phyloP scores from a whole-genome alignment of 2,113 vertebrate species.

The Calyptommatus sinebrachiatus region DNA sequence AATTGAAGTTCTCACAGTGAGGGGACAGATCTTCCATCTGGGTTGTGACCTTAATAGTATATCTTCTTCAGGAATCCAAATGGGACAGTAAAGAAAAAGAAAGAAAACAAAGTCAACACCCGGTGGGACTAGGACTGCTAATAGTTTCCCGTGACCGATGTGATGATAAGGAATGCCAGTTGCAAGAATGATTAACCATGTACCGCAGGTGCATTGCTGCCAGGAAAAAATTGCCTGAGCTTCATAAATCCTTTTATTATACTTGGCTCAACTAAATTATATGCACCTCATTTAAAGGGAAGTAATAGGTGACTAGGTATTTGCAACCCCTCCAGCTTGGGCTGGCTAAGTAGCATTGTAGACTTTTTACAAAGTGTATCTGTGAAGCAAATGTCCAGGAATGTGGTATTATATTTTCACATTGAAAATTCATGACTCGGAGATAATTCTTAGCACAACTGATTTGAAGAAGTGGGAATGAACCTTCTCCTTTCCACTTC shows the following conservation, averaged over 20 bases:
- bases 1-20: not conserved
- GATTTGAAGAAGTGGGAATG: slow-evolving; percentile 26
- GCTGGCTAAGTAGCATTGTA: not conserved
- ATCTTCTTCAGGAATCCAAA: not conserved
- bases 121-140: not conserved
- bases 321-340: not conserved
- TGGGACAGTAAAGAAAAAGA: not conserved
- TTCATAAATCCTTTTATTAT: slow-evolving; percentile 25
- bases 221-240: slow-evolving; percentile 8
- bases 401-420: slow-evolving; percentile 7
- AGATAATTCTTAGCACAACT: slow-evolving; percentile 39
- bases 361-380: not conserved
- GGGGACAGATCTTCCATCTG: not conserved
- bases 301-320: slow-evolving; percentile 27
- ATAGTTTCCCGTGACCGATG: not conserved
- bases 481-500: slow-evolving; percentile 13
- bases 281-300: not conserved
- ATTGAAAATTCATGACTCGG: slow-evolving; percentile 48
- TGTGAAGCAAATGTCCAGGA: slow-evolving; percentile 25
- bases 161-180: not conserved
- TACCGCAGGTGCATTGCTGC: not conserved
- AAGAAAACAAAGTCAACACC: not conserved
- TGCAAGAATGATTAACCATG: not conserved
- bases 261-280: slow-evolving; percentile 14
- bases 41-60: not conserved